These are phyloP conservation scores for Synodontis membranacea DNA, from an alignment of 2,113 vertebrate species.

Conservation along the genomic window DNA sequence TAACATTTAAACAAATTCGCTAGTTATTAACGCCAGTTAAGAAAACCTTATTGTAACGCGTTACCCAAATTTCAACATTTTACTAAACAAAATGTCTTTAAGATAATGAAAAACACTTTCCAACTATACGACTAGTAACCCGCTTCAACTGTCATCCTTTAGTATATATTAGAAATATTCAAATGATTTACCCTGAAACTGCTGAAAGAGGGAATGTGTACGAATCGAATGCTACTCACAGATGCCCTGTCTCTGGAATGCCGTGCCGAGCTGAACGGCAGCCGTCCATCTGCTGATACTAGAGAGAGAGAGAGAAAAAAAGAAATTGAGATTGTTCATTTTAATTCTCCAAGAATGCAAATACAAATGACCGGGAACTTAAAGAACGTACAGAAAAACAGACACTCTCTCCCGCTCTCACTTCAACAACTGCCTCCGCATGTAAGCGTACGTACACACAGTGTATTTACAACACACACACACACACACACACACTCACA, in stretches of 20 bases:
- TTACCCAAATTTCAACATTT: neutral
- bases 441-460: neutral
- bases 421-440: neutral
- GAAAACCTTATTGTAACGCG: neutral
- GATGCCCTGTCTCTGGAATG: slow-evolving; percentile 88
- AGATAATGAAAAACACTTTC: neutral
- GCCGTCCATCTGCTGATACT: slow-evolving; percentile 83
- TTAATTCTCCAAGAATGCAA: slow-evolving; percentile 20
- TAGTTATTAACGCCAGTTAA: neutral
- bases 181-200: neutral
- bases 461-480: neutral
- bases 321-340: slow-evolving; percentile 14
- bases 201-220: neutral
- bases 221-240: slow-evolving; percentile 76
- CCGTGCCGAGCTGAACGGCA: slow-evolving; percentile 85
- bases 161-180: neutral
- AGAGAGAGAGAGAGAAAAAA: slow-evolving; percentile 54
- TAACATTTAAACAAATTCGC: neutral
- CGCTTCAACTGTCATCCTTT: neutral
- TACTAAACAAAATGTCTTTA: neutral
- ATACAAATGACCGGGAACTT: slow-evolving; percentile 1
- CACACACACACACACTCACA: no score
- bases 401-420: neutral
- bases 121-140: neutral
- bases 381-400: slow-evolving; percentile 3